A percentile compares a stretch with the other conserved stretches of the same genome.
phyloP scores from a whole-genome alignment of 2,797 vertebrate genomes.

The Hylomyscus alleni region DNA sequence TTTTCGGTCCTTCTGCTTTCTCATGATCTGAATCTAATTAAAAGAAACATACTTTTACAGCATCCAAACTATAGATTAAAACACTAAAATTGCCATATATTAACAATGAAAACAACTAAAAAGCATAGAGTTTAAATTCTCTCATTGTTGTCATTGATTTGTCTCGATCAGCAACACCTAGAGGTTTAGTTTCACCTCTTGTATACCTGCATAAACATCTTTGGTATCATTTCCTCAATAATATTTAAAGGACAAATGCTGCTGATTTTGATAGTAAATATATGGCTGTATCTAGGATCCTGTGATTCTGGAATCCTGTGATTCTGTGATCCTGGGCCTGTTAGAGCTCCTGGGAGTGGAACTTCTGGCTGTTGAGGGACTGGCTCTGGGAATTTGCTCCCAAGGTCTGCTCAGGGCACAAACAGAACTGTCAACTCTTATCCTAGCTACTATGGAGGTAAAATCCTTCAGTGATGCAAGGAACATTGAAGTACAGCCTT shows the following conservation, averaged over 20 bases:
- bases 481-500: too few species aligned
- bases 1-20: not conserved
- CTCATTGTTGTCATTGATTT: not conserved
- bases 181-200: not conserved
- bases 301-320: too few species aligned
- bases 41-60: not conserved
- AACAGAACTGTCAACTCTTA: too few species aligned
- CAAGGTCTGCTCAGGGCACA: too few species aligned
- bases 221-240: not conserved
- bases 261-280: not conserved
- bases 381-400: too few species aligned
- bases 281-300: too few species aligned
- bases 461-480: too few species aligned
- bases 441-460: too few species aligned
- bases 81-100: not conserved
- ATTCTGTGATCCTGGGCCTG: too few species aligned
- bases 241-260: not conserved
- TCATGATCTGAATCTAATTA: conserved; percentile 1
- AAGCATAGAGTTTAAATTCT: not conserved
- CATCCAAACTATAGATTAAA: not conserved
- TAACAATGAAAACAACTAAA: not conserved
- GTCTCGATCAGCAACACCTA: not conserved
- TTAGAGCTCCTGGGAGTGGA: too few species aligned
- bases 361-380: too few species aligned
- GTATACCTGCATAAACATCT: too few species aligned